A percentile compares a stretch with the other conserved stretches of the same genome.
phyloP scores from a whole-genome alignment of 2,113 vertebrate species.

The Solea solea region DNA sequence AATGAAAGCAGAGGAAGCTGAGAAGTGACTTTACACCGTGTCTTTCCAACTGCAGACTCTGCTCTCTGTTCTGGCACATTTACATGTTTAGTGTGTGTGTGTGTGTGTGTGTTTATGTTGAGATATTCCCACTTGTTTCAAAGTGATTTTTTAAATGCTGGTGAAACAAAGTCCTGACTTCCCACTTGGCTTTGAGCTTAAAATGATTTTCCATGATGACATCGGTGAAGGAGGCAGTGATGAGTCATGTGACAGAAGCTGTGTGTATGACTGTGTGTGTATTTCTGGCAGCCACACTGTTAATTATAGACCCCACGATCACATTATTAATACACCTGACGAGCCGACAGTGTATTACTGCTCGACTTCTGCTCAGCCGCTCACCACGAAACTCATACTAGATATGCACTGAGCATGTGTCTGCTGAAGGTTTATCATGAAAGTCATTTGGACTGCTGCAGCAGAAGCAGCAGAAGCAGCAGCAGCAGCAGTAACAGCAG shows the following conservation, averaged over 20 bases:
- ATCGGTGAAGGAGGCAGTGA: slow-evolving; percentile 32
- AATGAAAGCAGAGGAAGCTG: slow-evolving; percentile 50
- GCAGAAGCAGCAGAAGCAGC: too few relatives aligned
- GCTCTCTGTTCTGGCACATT: slow-evolving; percentile 43
- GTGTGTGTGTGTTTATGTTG: slow-evolving; percentile 13
- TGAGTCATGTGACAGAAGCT: slow-evolving; percentile 60
- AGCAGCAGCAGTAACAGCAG: too few relatives aligned
- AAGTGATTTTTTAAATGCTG: slow-evolving; percentile 22
- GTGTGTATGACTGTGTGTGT: slow-evolving; percentile 31
- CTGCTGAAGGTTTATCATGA: too few relatives aligned
- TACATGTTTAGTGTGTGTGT: not conserved
- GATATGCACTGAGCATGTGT: too few relatives aligned
- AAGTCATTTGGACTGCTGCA: too few relatives aligned
- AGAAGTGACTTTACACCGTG: slow-evolving; percentile 36
- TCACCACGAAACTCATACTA: not conserved
- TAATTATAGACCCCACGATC: slow-evolving; percentile 36
- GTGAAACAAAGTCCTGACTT: slow-evolving; percentile 1
- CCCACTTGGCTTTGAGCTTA: slow-evolving; percentile 12
- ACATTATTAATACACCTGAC: slow-evolving; percentile 7
- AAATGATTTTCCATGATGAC: slow-evolving; percentile 58
- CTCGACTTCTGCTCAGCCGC: not conserved
- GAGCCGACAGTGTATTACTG: too few relatives aligned
- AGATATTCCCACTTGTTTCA: not conserved
- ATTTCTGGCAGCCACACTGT: slow-evolving; percentile 53
- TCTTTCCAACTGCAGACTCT: slow-evolving; percentile 54